Percentiles rank a stretch among this genome's conserved stretches.
These are phyloP conservation scores for Erinaceus europaeus DNA, from an alignment of 2,113 vertebrate genomes.

Conservation along the genomic window DNA sequence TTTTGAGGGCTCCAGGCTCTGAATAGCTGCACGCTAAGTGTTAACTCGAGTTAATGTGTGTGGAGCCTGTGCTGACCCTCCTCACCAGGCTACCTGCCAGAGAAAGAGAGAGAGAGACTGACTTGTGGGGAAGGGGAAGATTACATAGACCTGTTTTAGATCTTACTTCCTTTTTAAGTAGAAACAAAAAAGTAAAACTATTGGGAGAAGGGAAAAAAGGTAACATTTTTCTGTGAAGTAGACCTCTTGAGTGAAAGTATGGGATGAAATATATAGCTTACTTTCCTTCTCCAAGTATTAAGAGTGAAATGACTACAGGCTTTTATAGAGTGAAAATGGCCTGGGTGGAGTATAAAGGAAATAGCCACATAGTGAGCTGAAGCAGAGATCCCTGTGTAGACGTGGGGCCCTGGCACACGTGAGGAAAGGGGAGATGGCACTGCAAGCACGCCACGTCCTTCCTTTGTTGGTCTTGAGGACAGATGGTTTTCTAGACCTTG, in stretches of 20 bases:
- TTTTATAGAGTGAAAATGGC: background rate
- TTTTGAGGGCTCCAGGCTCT: background rate
- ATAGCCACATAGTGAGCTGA: too few species aligned
- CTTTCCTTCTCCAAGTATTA: background rate
- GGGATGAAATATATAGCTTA: background rate
- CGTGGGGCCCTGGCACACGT: background rate
- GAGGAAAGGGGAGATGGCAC: background rate
- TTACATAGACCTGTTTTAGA: too few species aligned
- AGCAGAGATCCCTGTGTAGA: too few species aligned
- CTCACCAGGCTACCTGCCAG: too few species aligned
- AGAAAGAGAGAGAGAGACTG: too few species aligned
- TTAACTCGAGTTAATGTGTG: too few species aligned
- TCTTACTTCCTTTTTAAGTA: background rate
- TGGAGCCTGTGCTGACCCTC: too few species aligned
- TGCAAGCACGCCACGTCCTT: background rate
- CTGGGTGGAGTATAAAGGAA: background rate
- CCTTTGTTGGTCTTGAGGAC: too few species aligned
- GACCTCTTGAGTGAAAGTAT: background rate
- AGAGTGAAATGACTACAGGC: background rate
- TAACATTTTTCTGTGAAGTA: background rate
- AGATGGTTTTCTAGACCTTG: background rate
- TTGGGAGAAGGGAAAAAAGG: slow-evolving; percentile 1
- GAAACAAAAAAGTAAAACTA: background rate
- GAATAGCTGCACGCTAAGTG: background rate
- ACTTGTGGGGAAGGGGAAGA: too few species aligned